Conservation (phyloP, 2,797 vertebrate genomes). For the Thripadectes ignobilis region DNA sequence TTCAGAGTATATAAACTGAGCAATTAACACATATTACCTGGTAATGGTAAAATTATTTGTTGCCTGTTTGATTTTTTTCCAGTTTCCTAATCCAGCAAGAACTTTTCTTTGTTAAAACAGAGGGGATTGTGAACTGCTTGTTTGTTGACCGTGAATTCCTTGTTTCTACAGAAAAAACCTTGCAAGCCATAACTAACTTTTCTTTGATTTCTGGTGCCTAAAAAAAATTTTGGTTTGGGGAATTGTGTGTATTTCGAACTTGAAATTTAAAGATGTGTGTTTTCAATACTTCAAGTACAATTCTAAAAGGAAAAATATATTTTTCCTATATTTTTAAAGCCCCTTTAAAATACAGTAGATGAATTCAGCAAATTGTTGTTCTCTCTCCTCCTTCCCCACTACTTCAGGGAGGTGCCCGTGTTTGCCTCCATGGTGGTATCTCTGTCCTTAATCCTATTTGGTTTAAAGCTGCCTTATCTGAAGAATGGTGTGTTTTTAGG, state of each 20-base stretch:
- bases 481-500: not conserved
- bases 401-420: not conserved
- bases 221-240: not conserved
- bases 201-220: constrained; percentile 6
- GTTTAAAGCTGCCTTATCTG: constrained; percentile 48
- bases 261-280: not conserved
- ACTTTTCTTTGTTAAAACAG: constrained; percentile 67
- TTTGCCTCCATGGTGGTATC: not conserved
- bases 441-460: constrained; percentile 34
- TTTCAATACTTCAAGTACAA: not conserved
- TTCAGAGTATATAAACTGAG: constrained; percentile 90
- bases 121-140: constrained; percentile 11
- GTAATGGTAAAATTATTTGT: constrained; percentile 90
- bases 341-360: not conserved
- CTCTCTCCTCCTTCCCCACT: not conserved
- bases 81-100: constrained; percentile 59
- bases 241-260: not conserved
- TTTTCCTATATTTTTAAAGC: not conserved
- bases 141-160: constrained; percentile 59
- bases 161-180: constrained; percentile 44
- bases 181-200: constrained; percentile 44
- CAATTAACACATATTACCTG: constrained; percentile 95
- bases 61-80: constrained; percentile 74
- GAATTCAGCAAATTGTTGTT: not conserved
- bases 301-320: not conserved